These are phyloP conservation scores for Sesamia inferens DNA, from an alignment of 2,888 invertebrate species.

Conservation along the genomic window DNA sequence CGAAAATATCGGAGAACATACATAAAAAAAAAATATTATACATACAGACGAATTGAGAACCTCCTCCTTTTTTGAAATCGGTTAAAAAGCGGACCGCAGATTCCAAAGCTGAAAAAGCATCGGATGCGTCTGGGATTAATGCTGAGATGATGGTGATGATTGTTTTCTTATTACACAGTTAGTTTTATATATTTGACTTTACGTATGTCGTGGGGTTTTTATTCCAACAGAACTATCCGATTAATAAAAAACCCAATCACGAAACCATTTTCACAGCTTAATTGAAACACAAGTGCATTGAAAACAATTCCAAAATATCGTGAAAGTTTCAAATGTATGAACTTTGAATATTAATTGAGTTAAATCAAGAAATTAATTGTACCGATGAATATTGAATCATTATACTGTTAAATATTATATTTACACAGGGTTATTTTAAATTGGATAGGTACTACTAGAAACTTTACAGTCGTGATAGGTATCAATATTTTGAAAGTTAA, in stretches of 20 bases:
- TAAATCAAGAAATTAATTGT: not conserved
- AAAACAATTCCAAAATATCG: slow-evolving; percentile 5
- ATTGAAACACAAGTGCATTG: not conserved
- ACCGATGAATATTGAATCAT: not conserved
- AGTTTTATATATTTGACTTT: not conserved
- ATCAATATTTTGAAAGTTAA: not conserved
- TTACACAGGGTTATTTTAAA: not conserved
- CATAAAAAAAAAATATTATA: too few relatives aligned
- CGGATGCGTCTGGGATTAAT: too few relatives aligned
- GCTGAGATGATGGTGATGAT: not conserved
- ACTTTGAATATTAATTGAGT: not conserved
- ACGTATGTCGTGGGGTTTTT: not conserved
- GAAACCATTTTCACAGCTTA: not conserved
- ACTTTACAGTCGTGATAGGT: not conserved
- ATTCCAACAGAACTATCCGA: not conserved
- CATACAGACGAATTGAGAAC: too few relatives aligned
- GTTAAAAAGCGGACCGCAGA: too few relatives aligned
- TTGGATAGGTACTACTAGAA: not conserved
- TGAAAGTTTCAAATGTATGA: not conserved
- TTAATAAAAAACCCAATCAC: slow-evolving; percentile 16
- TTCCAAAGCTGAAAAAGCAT: too few relatives aligned
- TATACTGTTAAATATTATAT: not conserved
- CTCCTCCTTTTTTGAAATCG: too few relatives aligned
- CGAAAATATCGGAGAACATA: too few relatives aligned
- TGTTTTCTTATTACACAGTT: not conserved